phyloP scores from a whole-genome alignment of 2,888 invertebrate genomes.

The Torymus aiolomorphi region DNA sequence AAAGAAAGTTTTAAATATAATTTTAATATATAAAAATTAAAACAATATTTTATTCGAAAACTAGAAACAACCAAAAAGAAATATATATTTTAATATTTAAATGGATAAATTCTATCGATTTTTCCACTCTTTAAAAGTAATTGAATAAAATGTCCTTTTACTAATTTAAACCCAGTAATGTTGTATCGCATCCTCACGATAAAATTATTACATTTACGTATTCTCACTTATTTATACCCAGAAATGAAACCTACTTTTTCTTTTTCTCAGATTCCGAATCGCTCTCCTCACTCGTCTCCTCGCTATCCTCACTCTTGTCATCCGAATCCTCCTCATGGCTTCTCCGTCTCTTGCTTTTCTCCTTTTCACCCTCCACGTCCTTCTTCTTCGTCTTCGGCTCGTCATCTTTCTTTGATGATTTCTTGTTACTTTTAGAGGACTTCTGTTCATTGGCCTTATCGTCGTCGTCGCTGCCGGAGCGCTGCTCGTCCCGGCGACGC shows the following conservation, averaged over 20 bases:
- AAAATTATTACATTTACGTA: no score
- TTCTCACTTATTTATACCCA: no score
- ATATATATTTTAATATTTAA: no score
- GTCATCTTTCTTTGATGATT: neutral
- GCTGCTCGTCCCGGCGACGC: constrained; percentile 59
- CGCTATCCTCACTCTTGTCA: constrained; percentile 62
- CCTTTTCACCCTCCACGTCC: neutral
- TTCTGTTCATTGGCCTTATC: constrained; percentile 13
- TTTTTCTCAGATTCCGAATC: constrained; percentile 64
- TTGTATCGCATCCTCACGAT: no score
- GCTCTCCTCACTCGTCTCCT: constrained; percentile 62
- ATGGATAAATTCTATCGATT: no score
- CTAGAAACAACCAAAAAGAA: no score
- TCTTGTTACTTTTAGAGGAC: neutral
- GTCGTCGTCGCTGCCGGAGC: constrained; percentile 57
- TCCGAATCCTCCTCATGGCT: constrained; percentile 56
- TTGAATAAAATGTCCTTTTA: no score
- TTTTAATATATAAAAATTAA: no score
- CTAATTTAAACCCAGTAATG: no score
- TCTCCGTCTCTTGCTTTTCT: constrained; percentile 17
- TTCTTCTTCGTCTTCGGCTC: constrained; percentile 1
- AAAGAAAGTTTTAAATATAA: no score
- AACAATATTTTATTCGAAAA: no score
- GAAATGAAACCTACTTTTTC: constrained; percentile 59
- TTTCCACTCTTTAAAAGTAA: no score